Base-by-base conservation (phyloP, 1,140 invertebrate species). In the Cydia pomonella region DNA sequence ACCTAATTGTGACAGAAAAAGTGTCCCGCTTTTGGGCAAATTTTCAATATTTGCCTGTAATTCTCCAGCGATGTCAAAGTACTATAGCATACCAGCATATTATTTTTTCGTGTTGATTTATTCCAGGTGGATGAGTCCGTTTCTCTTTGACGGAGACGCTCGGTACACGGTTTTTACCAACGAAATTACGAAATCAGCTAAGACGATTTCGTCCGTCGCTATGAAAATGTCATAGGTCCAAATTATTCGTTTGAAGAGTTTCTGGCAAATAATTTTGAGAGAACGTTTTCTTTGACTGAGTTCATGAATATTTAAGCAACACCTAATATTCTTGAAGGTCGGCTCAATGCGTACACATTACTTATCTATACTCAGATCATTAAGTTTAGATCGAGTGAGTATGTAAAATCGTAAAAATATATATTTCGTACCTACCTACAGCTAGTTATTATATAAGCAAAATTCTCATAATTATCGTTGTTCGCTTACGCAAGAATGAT, bases 21-120 rank as follows among this genome's bases (percentile, higher is more conserved):
- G 6, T n/a, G 16, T 18, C 47, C 4, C 53, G 9, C 9, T 23
- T 59, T 59, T 23, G 53, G 21, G 9, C 3, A 59, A 59, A 23
- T 18, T 23, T 59, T 59, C 18, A 23, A 12, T 59, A 59, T 23
- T 59, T 21, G 18, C 21, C 53, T 59, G 21, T 23, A 12, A 9
- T 7, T 10, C 53, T 59, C 53, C 18, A 21, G 53, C 53, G 21
- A 59, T 59, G 21, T 59, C 53, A 59, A 59, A 12, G 53, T 59
- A 18, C 53, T 59, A 59, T 23, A 59, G 21, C 18, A 82, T 75
- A 83, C 79, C 81, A 77, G 81, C 79, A 83, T 84, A 84, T 86
- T 80, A 86, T 82, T 82, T 84, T 77, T 80, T 80, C 80, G 73
- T 79, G 82, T 86, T 83, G 83, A 84, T 84, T 84, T 80, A 82